Evolutionary conservation across 2,888 invertebrate genomes (phyloP), one percentile per base, ranked within the genome.

Genomic region (Agrotis exclamationis): DNA sequence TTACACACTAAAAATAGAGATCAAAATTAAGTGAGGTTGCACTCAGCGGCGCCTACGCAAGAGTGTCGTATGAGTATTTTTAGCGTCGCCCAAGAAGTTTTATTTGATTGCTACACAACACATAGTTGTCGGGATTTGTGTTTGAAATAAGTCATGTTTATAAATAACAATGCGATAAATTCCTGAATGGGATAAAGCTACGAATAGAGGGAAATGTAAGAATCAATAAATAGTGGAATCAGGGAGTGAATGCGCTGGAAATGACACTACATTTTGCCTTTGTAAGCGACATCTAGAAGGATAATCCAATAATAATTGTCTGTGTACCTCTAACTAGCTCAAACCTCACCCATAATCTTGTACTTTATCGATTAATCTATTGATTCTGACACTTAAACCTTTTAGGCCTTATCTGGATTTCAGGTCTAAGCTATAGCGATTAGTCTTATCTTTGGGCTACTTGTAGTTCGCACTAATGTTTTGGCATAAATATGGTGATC

Each of bases 51-150:
- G 85, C 86, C 85, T 85, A 85, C 85, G 81, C 85, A 83, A 72
- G 68, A 82, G 69, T 81, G 83, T 85, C 80, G 85, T 66, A 78
- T 71, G 74, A 75, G 83, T 85, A 85, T 85, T 85, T 85, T 86
- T 85, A 85, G 85, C 85, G 44, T 77, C 73, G 72, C 73, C 86
- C 73, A 76, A 85, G 82, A 79, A 83, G 85, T 83, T 85, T 85
- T 85, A 86, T 85, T 86, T 80, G 82, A 84, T 85, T 78, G 80
- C 84, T 76, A 73, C 79, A 84, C 79, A 73, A 70, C 66, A 78
- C 75, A 84, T 82, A 85, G 84, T 82, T 78, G 82, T 77, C 56
- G 74, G 82, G 79, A 85, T 85, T 82, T 82, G 82, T 85, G 84
- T 83, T 81, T 76, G 73, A 77, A 79, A 83, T 83, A 84, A 77